Percentiles rank a stretch among this genome's conserved stretches.
Evolutionary conservation across 2,797 vertebrate species (phyloP).

Genomic region (Tamandua tetradactyla): DNA sequence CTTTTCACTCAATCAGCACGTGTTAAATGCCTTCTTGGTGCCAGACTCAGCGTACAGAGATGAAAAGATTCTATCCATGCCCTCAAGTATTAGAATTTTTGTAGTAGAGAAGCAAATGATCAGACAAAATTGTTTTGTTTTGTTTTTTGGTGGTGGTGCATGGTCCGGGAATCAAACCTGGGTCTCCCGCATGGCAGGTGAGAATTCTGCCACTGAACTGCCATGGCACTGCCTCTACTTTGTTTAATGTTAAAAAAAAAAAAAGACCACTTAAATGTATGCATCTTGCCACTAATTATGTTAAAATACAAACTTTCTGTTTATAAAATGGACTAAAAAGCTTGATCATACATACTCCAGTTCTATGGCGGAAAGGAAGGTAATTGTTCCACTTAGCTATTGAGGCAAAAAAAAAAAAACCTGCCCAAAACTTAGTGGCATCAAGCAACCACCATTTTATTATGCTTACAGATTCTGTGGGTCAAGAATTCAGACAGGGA

Average conservation of each 20-base stretch:
- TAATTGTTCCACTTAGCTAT: background rate
- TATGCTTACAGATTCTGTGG: background rate
- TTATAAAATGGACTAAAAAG: background rate
- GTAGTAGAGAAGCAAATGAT: background rate
- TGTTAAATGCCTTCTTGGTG: background rate
- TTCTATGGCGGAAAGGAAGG: background rate
- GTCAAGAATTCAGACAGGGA: background rate
- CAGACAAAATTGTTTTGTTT: background rate
- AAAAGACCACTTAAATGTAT: background rate
- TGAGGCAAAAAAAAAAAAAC: background rate
- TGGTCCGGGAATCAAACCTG: too few relatives aligned
- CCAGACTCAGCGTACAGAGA: background rate
- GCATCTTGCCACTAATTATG: background rate
- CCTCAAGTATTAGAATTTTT: background rate
- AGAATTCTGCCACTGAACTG: too few relatives aligned
- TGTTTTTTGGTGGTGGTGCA: too few relatives aligned
- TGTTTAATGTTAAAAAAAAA: too few relatives aligned
- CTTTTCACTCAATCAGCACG: background rate
- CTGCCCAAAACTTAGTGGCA: background rate
- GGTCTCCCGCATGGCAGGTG: too few relatives aligned
- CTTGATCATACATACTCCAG: background rate
- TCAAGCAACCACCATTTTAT: background rate
- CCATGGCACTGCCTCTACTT: too few relatives aligned
- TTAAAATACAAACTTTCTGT: background rate
- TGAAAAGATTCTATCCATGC: background rate